phyloP scores from a whole-genome alignment of 2,113 vertebrate genomes.

The Peromyscus maniculatus region DNA sequence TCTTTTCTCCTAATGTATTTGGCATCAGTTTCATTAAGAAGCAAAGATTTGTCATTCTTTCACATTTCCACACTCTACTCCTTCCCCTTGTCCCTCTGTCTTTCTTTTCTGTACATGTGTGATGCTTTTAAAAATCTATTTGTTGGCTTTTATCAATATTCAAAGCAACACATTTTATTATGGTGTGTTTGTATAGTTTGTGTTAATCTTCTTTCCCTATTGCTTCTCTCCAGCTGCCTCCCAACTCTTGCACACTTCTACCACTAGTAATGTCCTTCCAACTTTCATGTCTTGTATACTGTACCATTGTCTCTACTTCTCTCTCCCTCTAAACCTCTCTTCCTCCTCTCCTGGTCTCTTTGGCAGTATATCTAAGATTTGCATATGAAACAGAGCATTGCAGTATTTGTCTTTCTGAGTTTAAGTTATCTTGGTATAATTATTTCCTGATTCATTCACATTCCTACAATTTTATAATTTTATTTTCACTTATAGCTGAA shows the following conservation, averaged over 20 bases:
- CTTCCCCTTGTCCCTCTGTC: not conserved
- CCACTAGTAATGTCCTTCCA: no score
- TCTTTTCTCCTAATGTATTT: not conserved
- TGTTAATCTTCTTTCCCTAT: not conserved
- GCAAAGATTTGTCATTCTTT: not conserved
- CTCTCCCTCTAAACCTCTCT: not conserved
- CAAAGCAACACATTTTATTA: not conserved
- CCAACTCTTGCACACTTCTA: no score
- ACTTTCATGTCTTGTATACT: not conserved
- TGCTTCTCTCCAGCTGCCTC: fast-evolving
- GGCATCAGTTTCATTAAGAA: not conserved
- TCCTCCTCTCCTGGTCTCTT: not conserved
- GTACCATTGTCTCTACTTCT: not conserved
- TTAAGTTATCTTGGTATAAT: not conserved
- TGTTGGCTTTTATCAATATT: not conserved
- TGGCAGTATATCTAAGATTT: not conserved
- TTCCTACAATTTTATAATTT: not conserved
- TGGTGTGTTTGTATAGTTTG: not conserved
- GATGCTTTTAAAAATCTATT: not conserved
- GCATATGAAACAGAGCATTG: not conserved
- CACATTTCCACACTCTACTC: not conserved
- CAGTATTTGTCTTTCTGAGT: not conserved
- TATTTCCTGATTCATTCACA: not conserved
- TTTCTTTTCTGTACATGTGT: not conserved
- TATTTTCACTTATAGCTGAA: not conserved